Evolutionary conservation across 2,797 vertebrate species (phyloP), one percentile per base, ranked within the genome.

Genomic region (Lophotriccus pileatus): DNA sequence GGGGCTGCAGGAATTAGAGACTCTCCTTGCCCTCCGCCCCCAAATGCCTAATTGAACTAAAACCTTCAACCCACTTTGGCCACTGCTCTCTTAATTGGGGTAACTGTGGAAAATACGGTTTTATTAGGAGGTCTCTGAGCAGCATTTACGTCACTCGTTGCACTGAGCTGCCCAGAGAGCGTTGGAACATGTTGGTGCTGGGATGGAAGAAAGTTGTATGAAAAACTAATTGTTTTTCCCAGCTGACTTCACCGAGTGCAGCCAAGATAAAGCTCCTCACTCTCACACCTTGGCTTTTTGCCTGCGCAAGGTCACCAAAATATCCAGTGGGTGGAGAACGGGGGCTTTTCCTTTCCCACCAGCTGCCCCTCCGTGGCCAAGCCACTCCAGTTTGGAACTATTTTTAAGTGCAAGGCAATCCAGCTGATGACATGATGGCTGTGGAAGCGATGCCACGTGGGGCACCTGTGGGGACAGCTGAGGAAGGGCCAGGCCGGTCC

Each of bases 271-370:
- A 89, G 66, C 22, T 93, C 72, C 50, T 87, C 91, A 18, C 56
- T 63, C 78, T 74, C 8, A 84, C 44, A 44, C 44, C 37, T 89
- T 91, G 84, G 95, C 91, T 70, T 59, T 69, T 72, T 80, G 89
- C 89, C 93, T 63, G 36, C 37, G n/a, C 23, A 30, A 79, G 62
- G 72, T 70, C 79, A 83, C 68, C 49, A 58, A 58, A 93, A 94
- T 22, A 66, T 25, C 66, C 82, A 39, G 43, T 28, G 82, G 56
- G 72, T 89, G 69, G 56, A 60, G 79, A 91, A 63, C 6, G 0
- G 79, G 82, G 64, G 34, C 52, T 92, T 94, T 93, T 91, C 72
- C 91, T 94, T 85, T 64, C 67, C 84, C 77, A 82, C 70, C 77
- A 80, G 15, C 70, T 1, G 13, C 69, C 62, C 84, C 82, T 32